Percentiles rank a stretch among this genome's conserved stretches.
Conservation (phyloP, 2,888 invertebrate genomes). For the Iselma pallidipennis region DNA sequence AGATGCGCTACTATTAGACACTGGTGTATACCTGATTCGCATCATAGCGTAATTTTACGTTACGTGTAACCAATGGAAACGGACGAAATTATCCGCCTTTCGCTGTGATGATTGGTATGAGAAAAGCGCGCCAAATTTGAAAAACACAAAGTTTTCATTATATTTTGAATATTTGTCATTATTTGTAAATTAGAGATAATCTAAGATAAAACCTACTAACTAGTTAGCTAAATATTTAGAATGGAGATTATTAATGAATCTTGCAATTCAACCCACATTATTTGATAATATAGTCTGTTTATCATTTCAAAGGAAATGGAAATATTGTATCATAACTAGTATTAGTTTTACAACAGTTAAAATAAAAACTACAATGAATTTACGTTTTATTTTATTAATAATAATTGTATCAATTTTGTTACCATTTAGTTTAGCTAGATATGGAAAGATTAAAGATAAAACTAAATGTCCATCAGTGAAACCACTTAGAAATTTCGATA, state of each 20-base stretch:
- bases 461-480: conserved; percentile 76
- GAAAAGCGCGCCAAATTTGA: neutral
- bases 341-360: neutral
- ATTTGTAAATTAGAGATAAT: neutral
- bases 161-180: neutral
- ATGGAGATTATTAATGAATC: neutral
- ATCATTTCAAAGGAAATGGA: neutral
- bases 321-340: neutral
- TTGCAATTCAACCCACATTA: neutral
- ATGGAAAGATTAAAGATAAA: conserved; percentile 58
- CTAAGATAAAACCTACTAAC: neutral
- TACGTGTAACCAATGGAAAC: no score
- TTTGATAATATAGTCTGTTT: neutral
- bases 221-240: neutral
- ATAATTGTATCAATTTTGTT: neutral
- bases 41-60: no score
- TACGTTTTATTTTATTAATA: no score
- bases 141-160: neutral
- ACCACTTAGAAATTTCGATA: conserved; percentile 78
- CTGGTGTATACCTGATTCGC: no score
- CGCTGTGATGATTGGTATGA: no score
- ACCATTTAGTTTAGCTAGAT: neutral
- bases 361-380: neutral
- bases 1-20: no score
- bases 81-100: no score